A percentile compares a stretch with the other conserved stretches of the same genome.
These are phyloP conservation scores for Aleadryas rufinucha DNA, from an alignment of 2,113 vertebrate genomes.

Conservation along the genomic window DNA sequence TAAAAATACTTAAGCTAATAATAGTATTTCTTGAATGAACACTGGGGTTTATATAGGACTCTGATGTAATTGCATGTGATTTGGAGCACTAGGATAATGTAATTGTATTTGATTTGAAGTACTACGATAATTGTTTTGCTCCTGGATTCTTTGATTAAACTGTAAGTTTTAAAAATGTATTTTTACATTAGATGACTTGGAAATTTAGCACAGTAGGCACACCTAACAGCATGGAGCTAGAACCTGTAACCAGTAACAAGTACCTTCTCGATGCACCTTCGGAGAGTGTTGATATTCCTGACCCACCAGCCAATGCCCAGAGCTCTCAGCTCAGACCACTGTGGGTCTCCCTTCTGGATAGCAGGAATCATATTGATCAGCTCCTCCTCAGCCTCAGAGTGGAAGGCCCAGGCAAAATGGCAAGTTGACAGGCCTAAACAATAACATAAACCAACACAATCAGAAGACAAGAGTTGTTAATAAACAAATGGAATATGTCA, in stretches of 20 bases:
- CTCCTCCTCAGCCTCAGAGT: conserved; percentile 97
- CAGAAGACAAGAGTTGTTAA: not conserved
- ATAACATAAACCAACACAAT: not conserved
- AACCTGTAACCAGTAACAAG: not conserved
- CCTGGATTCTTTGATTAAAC: not conserved
- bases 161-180: not conserved
- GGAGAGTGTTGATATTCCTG: conserved; percentile 93
- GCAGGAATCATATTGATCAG: conserved; percentile 96
- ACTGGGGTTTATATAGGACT: not conserved
- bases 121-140: not conserved
- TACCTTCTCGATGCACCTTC: conserved; percentile 98
- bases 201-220: not conserved
- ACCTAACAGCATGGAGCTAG: not conserved
- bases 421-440: conserved; percentile 90
- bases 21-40: not conserved
- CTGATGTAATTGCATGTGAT: not conserved
- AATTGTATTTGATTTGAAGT: not conserved
- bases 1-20: not conserved
- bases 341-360: conserved; percentile 93
- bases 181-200: not conserved
- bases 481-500: not conserved
- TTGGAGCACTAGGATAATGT: not conserved
- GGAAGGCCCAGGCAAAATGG: conserved; percentile 99
- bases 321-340: conserved; percentile 94
- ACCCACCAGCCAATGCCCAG: conserved; percentile 98